phyloP scores from a whole-genome alignment of 1,140 invertebrate species.

The Trachymyrmex cornetzi region DNA sequence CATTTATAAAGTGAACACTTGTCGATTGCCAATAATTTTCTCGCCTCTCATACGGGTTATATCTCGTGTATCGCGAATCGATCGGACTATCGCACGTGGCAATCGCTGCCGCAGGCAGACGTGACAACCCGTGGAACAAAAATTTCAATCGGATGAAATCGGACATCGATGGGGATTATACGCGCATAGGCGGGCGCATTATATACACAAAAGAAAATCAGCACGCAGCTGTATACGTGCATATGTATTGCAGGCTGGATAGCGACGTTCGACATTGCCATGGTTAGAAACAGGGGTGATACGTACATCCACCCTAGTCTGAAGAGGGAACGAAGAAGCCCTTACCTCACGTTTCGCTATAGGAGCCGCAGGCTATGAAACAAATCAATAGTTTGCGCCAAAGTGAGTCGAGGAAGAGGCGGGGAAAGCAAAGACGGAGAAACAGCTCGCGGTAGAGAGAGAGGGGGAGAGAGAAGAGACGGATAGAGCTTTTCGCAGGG shows the following conservation, averaged over 20 bases:
- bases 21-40: constrained; percentile 7
- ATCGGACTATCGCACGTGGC: constrained; percentile 60
- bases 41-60: constrained; percentile 68
- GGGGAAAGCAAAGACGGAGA: constrained; percentile 29
- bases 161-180: constrained; percentile 57
- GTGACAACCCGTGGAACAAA: constrained; percentile 39
- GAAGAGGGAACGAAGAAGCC: constrained; percentile 75
- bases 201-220: constrained; percentile 36
- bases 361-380: constrained; percentile 76
- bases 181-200: constrained; percentile 39
- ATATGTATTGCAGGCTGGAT: constrained; percentile 44
- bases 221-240: constrained; percentile 18
- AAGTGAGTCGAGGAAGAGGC: constrained; percentile 72
- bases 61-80: constrained; percentile 55
- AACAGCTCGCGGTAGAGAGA: not conserved
- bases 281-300: constrained; percentile 72
- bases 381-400: constrained; percentile 80
- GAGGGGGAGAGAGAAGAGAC: constrained; percentile 3
- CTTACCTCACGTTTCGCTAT: constrained; percentile 80
- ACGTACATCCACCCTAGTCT: constrained; percentile 59
- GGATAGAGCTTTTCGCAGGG: constrained; percentile 69
- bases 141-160: not conserved
- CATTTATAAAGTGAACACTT: constrained; percentile 37
- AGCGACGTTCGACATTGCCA: constrained; percentile 65
- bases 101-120: constrained; percentile 46